Evolutionary conservation across 2,797 vertebrate genomes (phyloP).

Genomic region (Chaenodraco wilsoni): DNA sequence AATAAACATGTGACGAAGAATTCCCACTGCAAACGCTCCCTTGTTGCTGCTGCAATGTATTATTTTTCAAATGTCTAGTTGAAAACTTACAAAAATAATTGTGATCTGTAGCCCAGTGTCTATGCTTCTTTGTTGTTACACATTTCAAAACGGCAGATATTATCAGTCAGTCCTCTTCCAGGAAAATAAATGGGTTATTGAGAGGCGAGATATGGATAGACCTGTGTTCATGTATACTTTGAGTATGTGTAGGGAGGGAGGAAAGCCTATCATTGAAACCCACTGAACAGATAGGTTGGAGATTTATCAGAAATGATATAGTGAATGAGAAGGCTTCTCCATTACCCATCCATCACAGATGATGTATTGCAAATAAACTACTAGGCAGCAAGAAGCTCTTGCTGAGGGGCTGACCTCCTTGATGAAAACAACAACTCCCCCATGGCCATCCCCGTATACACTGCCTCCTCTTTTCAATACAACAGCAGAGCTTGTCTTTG

Average conservation of each 20-base stretch:
- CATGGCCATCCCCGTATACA: constrained; percentile 53
- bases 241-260: constrained; percentile 25
- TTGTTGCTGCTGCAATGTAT: constrained; percentile 5
- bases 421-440: constrained; percentile 74
- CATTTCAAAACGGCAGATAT: constrained; percentile 37
- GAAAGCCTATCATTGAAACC: constrained; percentile 67
- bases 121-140: background rate
- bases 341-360: constrained; percentile 65
- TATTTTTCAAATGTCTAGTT: background rate
- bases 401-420: constrained; percentile 73
- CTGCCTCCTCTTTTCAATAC: constrained; percentile 58
- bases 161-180: constrained; percentile 52
- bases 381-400: constrained; percentile 68
- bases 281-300: constrained; percentile 74
- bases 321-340: constrained; percentile 61
- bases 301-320: constrained; percentile 79
- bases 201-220: constrained; percentile 79
- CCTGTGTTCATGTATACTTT: constrained; percentile 54
- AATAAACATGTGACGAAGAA: constrained; percentile 30
- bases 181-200: constrained; percentile 73
- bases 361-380: constrained; percentile 73
- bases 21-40: constrained; percentile 3
- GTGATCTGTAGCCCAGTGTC: constrained; percentile 1
- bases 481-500: constrained; percentile 61
- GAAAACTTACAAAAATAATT: constrained; percentile 13